Evolutionary conservation across 2,113 vertebrate genomes (phyloP).

Genomic region (Engraulis encrasicolus): DNA sequence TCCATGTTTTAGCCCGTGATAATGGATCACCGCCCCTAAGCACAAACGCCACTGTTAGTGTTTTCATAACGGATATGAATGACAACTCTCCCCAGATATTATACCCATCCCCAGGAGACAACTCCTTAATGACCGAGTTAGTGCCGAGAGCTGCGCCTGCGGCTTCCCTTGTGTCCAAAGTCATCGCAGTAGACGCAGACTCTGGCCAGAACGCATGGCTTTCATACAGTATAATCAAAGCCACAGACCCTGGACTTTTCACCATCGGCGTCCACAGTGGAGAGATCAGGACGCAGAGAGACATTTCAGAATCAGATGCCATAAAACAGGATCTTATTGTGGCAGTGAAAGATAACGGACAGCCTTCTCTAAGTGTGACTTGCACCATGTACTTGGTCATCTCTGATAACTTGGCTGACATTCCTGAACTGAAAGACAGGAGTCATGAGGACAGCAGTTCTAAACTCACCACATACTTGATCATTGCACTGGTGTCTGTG

Average conservation of each 20-base stretch:
- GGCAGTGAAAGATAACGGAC: constrained; percentile 68
- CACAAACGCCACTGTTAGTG: constrained; percentile 47
- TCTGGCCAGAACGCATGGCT: constrained; percentile 63
- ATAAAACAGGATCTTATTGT: constrained; percentile 65
- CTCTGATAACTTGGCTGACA: constrained; percentile 72
- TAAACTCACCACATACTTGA: constrained; percentile 66
- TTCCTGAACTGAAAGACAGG: constrained; percentile 52
- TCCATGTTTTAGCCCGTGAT: constrained; percentile 64
- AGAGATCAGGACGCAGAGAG: constrained; percentile 63
- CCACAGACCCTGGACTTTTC: constrained; percentile 59
- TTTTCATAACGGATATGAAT: constrained; percentile 53
- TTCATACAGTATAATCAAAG: constrained; percentile 62
- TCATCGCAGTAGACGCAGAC: constrained; percentile 37
- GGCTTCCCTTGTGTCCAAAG: constrained; percentile 56
- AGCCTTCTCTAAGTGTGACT: constrained; percentile 72
- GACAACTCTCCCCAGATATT: constrained; percentile 57
- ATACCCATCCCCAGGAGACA: constrained; percentile 55
- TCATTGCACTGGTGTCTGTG: constrained; percentile 64
- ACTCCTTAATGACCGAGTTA: constrained; percentile 63
- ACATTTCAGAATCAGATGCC: constrained; percentile 62
- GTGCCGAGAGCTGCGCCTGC: constrained; percentile 58
- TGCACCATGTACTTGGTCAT: constrained; percentile 74
- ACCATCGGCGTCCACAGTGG: constrained; percentile 66
- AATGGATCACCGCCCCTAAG: constrained; percentile 59
- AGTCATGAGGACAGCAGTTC: constrained; percentile 53